Base-by-base conservation (phyloP, 30 jellyfish, hydroid and myxozoan species). In the Haliclystus octoradiatus region DNA sequence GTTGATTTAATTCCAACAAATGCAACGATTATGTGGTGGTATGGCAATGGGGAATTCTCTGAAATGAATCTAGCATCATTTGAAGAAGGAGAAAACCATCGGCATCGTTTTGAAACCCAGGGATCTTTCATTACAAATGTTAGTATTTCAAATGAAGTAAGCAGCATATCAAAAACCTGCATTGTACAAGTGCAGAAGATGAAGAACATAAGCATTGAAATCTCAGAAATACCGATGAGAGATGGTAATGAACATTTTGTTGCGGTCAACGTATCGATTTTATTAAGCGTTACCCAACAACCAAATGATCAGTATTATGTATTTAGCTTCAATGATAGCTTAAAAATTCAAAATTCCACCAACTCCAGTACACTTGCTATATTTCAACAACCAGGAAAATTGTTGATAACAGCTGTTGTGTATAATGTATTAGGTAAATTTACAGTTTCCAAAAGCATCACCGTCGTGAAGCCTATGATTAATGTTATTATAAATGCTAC, bases 1-100 rank as follows among this genome's bases (percentile, higher is more conserved):
- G 86, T 64, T 0, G 89, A 68, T 19, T 22, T 65, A 0, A 76
- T 75, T n/a, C 99, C 95, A 15, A 82, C 95, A 12, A 82, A 82
- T 70, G 95, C 99, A 3, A 33, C 69, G 40, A 51, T 91, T 34
- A 51, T 82, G 13, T 91, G 94, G 94, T 82, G 78, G n/a, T 91
- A 68, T 52, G 99, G 99, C 1, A 94, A 91, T 69, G 95, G 95
- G 26, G 34, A 70, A 78, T 26, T n/a, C 47, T 27, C 62, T 31
- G 34, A 33, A 25, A 34, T 25, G 4, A 63, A 63, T n/a, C 73
- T 65, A 12, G 31, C 64, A 15, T 75, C 78, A 28, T 50, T 74
- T 22, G 62, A 68, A 28, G 47, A 82, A 3, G 52, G 66, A 5
- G 70, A 68, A 1, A 40, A 82, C 26, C 60, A 71, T 19, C 51